Percentiles rank a stretch among this genome's conserved stretches.
phyloP scores from a whole-genome alignment of 2,888 invertebrate species.

The Scrobipalpa atriplicella region DNA sequence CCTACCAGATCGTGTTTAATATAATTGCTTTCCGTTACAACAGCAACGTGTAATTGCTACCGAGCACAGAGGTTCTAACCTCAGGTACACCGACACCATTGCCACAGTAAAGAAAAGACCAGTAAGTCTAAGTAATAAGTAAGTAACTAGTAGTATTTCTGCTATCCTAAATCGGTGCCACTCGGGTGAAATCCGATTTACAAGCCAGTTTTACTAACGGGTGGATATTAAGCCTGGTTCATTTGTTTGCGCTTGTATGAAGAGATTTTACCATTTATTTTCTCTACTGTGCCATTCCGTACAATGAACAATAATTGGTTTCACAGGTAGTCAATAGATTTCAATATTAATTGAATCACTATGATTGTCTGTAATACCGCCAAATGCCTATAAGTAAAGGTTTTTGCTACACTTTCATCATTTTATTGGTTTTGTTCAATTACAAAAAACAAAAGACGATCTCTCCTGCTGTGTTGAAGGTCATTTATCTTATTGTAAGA shows the following conservation, averaged over 20 bases:
- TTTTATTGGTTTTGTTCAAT: background rate
- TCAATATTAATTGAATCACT: background rate
- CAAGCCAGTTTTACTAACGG: too few species aligned
- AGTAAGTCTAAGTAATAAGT: too few species aligned
- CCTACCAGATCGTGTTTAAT: background rate
- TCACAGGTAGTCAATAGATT: background rate
- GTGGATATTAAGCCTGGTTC: too few species aligned
- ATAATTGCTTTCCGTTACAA: conserved; percentile 3
- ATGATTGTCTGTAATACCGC: background rate
- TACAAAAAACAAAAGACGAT: too few species aligned
- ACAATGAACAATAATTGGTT: conserved; percentile 9
- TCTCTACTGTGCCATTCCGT: background rate
- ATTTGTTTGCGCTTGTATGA: too few species aligned
- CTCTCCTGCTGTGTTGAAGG: too few species aligned
- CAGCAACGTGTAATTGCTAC: background rate
- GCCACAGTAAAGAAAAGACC: too few species aligned
- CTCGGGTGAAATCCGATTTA: too few species aligned
- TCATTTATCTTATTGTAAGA: too few species aligned
- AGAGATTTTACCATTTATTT: too few species aligned
- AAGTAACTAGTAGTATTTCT: too few species aligned
- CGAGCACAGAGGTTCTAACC: background rate
- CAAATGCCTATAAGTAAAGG: background rate
- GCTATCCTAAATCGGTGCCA: too few species aligned
- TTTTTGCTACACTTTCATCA: background rate
- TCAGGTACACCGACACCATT: background rate